Conservation (phyloP, 2,797 vertebrate species). For the Ceyx erithaca region DNA sequence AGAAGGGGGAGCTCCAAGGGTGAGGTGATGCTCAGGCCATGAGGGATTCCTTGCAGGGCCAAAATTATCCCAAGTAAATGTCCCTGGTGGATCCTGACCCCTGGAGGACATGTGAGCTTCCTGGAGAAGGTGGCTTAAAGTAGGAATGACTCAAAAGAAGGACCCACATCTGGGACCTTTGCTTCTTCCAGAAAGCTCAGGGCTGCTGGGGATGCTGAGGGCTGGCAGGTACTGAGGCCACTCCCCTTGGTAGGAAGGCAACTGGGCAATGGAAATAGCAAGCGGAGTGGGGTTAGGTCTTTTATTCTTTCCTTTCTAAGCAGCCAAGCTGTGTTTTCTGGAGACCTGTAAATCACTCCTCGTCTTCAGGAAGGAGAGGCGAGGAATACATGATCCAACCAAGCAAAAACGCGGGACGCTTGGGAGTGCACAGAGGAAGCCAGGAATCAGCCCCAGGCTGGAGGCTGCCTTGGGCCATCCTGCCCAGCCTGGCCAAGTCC, state of each 20-base stretch:
- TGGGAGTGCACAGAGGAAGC: background rate
- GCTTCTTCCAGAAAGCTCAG: background rate
- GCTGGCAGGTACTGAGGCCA: background rate
- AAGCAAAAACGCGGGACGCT: background rate
- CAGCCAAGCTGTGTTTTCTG: constrained; percentile 48
- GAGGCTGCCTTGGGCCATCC: background rate
- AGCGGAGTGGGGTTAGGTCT: background rate
- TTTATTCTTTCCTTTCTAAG: background rate
- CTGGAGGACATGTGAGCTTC: fast-evolving
- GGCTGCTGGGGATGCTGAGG: fast-evolving
- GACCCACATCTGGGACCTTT: background rate
- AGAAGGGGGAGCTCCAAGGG: background rate
- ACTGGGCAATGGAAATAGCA: background rate
- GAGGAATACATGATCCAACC: constrained; percentile 53
- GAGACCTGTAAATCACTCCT: constrained; percentile 63
- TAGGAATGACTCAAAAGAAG: background rate
- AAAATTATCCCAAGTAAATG: background rate
- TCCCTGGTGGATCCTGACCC: background rate
- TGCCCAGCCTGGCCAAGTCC: background rate
- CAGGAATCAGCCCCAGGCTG: constrained; percentile 1
- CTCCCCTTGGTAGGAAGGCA: fast-evolving
- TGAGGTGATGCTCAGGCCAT: background rate
- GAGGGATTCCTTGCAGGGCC: background rate
- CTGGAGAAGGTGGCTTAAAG: background rate
- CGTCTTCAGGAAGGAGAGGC: constrained; percentile 17